Percentiles rank a stretch among this genome's conserved stretches.
Evolutionary conservation across 2,888 invertebrate genomes (phyloP).

Genomic region (Hetaerina titia): DNA sequence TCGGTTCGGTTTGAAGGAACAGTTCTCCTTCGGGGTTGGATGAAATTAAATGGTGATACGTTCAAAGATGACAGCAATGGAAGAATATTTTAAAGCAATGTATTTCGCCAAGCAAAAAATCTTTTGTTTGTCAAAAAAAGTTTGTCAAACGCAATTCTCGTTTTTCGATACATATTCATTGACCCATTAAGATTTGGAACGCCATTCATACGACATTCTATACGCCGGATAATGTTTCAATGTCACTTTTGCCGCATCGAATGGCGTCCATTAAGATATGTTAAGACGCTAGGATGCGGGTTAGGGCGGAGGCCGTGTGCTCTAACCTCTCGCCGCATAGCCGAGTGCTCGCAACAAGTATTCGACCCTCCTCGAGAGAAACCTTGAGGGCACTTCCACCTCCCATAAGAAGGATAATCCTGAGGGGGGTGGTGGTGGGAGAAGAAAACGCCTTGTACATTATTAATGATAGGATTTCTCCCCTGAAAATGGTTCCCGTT

Average conservation of each 20-base stretch:
- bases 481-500: not conserved
- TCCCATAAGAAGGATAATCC: conserved; percentile 35
- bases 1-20: too few relatives aligned
- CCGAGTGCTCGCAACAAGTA: not conserved
- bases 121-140: too few relatives aligned
- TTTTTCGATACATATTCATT: too few relatives aligned
- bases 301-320: not conserved
- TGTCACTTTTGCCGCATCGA: not conserved
- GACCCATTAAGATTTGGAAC: too few relatives aligned
- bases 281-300: not conserved
- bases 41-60: too few relatives aligned
- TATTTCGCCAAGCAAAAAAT: too few relatives aligned
- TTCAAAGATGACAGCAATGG: too few relatives aligned
- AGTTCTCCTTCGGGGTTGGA: too few relatives aligned
- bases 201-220: not conserved
- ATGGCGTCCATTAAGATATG: not conserved
- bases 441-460: conserved; percentile 4
- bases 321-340: not conserved
- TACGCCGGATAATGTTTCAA: not conserved
- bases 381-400: not conserved
- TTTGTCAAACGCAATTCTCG: too few relatives aligned
- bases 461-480: conserved; percentile 28
- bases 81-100: too few relatives aligned
- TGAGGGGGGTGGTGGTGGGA: not conserved
- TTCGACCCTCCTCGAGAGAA: conserved; percentile 1